Evolutionary conservation across 1,140 invertebrate genomes (phyloP).

Genomic region (Lutraria rhynchaena): DNA sequence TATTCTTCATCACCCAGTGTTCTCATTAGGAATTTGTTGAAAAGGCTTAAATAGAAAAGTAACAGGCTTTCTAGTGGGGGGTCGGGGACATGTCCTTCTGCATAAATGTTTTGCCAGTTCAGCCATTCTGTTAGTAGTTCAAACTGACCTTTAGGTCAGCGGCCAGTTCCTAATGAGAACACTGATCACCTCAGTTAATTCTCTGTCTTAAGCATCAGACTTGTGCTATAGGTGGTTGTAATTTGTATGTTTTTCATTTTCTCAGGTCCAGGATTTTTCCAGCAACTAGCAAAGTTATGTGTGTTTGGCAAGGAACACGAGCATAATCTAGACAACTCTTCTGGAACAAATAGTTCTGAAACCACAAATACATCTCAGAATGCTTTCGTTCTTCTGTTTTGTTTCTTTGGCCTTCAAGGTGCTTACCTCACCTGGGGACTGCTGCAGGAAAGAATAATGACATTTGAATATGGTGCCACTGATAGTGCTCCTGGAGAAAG

Average conservation of each 20-base stretch:
- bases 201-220: no score
- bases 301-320: slow-evolving; percentile 84
- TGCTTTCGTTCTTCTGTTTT: slow-evolving; percentile 85
- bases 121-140: no score
- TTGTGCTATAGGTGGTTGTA: not conserved
- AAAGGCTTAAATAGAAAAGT: no score
- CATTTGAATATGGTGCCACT: slow-evolving; percentile 86
- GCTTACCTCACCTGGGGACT: slow-evolving; percentile 97
- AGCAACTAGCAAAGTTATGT: slow-evolving; percentile 83
- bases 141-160: no score
- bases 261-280: slow-evolving; percentile 72
- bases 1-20: no score
- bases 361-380: slow-evolving; percentile 1
- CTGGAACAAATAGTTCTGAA: not conserved
- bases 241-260: not conserved
- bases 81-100: no score
- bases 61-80: no score
- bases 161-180: no score
- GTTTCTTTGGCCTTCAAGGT: slow-evolving; percentile 93
- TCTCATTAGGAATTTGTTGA: no score
- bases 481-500: slow-evolving; percentile 78
- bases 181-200: no score
- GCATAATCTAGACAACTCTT: slow-evolving; percentile 65
- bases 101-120: no score
- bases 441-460: slow-evolving; percentile 90